A percentile compares a stretch with the other conserved stretches of the same genome.
These are phyloP conservation scores for Cydia pomonella DNA, from an alignment of 1,140 invertebrate species.

Conservation along the genomic window DNA sequence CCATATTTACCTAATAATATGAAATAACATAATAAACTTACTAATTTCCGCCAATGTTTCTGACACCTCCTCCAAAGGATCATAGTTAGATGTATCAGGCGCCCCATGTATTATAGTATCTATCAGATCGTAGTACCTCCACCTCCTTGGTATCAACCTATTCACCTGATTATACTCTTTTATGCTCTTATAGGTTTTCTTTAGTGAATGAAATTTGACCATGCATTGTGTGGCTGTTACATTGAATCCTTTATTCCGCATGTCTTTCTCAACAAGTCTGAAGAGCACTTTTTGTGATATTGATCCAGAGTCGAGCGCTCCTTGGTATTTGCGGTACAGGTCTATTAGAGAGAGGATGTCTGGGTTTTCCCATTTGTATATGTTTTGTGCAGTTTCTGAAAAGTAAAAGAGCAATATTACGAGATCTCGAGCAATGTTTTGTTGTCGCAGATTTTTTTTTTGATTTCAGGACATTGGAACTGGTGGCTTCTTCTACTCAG, in stretches of 20 bases:
- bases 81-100: background rate
- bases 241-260: slow-evolving; percentile 14
- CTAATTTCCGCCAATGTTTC: slow-evolving; percentile 23
- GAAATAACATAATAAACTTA: background rate
- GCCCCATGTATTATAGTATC: background rate
- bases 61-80: slow-evolving; percentile 7
- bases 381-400: background rate
- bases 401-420: no score
- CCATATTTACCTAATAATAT: background rate
- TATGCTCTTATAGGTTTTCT: slow-evolving; percentile 16
- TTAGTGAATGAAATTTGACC: slow-evolving; percentile 7
- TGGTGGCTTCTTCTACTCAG: no score
- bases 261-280: background rate
- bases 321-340: slow-evolving; percentile 17
- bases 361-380: slow-evolving; percentile 24
- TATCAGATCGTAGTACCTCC: slow-evolving; percentile 16
- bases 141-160: slow-evolving; percentile 9
- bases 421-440: no score
- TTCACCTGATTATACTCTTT: slow-evolving; percentile 20
- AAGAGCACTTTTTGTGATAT: slow-evolving; percentile 19
- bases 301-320: background rate
- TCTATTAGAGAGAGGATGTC: slow-evolving; percentile 3
- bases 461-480: no score
- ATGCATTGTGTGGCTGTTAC: slow-evolving; percentile 13
- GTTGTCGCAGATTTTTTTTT: no score